phyloP scores from a whole-genome alignment of 2,797 vertebrate genomes.

The Premnoplex brunnescens region DNA sequence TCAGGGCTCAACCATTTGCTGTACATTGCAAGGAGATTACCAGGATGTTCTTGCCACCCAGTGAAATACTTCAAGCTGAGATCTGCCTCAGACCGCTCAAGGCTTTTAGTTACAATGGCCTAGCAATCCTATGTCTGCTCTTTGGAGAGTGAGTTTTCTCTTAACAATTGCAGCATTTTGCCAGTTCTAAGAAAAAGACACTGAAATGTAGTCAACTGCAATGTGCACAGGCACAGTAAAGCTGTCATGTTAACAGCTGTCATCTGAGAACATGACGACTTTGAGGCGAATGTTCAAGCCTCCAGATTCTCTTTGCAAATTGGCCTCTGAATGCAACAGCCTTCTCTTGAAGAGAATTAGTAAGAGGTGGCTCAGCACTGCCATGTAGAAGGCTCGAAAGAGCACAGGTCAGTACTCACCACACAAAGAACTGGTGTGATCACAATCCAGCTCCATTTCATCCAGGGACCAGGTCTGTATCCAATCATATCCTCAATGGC shows the following conservation, averaged over 20 bases:
- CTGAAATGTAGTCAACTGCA: neutral
- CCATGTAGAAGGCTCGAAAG: neutral
- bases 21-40: neutral
- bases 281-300: neutral
- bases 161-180: neutral
- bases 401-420: conserved; percentile 74
- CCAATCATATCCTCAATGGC: conserved; percentile 99
- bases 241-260: neutral
- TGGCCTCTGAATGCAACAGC: neutral
- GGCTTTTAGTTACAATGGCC: neutral
- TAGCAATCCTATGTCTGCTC: neutral
- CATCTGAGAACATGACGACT: neutral
- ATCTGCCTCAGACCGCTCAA: neutral
- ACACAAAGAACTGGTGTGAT: conserved; percentile 93
- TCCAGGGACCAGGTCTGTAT: conserved; percentile 96
- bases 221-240: neutral
- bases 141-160: neutral
- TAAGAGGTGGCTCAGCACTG: neutral
- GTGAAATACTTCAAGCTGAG: neutral
- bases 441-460: conserved; percentile 97
- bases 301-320: neutral
- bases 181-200: neutral
- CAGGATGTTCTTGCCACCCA: neutral
- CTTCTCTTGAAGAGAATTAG: neutral
- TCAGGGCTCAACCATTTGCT: neutral